Percentiles rank a stretch among this genome's conserved stretches.
phyloP scores from a whole-genome alignment of 2,888 invertebrate species.

The Ophion costatus region DNA sequence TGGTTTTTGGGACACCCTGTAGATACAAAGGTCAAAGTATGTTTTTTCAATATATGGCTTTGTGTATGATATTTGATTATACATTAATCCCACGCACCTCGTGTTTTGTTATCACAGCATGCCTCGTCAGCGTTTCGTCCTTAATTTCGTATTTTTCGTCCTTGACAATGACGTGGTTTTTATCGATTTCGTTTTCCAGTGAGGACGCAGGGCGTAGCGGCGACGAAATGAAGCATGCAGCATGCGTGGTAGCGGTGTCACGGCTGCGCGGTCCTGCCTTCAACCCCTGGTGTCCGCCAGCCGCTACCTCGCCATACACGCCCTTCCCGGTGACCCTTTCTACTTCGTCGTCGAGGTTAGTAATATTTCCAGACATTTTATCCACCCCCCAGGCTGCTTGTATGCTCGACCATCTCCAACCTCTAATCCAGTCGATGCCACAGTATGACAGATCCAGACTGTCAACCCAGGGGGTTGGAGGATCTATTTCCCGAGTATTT shows the following conservation, averaged over 20 bases:
- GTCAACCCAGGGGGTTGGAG: no score
- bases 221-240: conserved; percentile 84
- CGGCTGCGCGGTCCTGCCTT: conserved; percentile 84
- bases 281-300: conserved; percentile 84
- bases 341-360: conserved; percentile 84
- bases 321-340: conserved; percentile 84
- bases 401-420: background rate
- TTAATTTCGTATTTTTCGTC: conserved; percentile 3
- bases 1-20: no score
- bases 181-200: conserved; percentile 73
- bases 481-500: no score
- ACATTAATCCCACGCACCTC: background rate
- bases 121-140: background rate
- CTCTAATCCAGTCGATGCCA: background rate
- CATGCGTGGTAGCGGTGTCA: conserved; percentile 84
- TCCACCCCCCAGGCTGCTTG: background rate
- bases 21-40: no score
- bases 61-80: background rate
- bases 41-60: no score
- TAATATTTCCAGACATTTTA: conserved; percentile 27
- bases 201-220: conserved; percentile 83
- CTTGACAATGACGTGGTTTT: conserved; percentile 5
- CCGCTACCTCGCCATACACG: conserved; percentile 83
- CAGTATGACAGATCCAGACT: no score
- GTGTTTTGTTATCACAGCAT: background rate